Base-by-base conservation (phyloP, 2,888 invertebrate genomes). In the Scaptodrosophila latifasciaeformis region DNA sequence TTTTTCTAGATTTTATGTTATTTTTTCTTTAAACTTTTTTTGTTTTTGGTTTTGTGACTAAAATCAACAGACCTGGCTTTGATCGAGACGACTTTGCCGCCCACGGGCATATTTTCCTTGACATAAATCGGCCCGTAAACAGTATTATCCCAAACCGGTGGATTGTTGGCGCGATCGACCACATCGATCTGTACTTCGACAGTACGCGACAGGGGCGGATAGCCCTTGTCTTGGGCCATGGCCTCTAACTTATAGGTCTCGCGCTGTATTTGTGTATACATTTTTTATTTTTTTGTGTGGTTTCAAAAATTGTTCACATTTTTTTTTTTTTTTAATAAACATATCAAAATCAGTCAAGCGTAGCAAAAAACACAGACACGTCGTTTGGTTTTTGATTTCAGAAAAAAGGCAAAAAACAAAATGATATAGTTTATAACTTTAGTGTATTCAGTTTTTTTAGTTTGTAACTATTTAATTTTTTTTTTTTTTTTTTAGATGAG, bases 161-260 rank as follows among this genome's bases (percentile, higher is more conserved):
- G 96, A 92, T 96, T 97, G 93, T 95, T 97, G 86, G 95, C 97
- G 90, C 95, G 93, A 90, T 96, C 96, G 90, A 97, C 97, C 89
- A 97, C 96, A 90, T 96, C 96, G 90, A 98, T 96, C 90, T 96
- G 96, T 89, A 98, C 97, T 90, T 96, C 96, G 89, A 97, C 97
- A 88, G 95, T 94, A 89, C 96, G 92, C 89, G 95, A 94, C 89
- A 97, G 92, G 89, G 96, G 93, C 88, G 96, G 96, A 88, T 91
- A 93, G 87, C 97, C 97, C 91, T 95, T 96, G 91, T 98, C 98
- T 92, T 96, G 93, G 89, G 97, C 97, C 91, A 94, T 96, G 88
- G 97, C 97, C 91, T 95, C 95, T 92, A 97, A 92, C 91, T 95
- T 96, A 93, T 96, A 97, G 87, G 96, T 95, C 91, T 96, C 96